Base-by-base conservation (phyloP, 1,140 invertebrate genomes). In the Drosophila mayri region DNA sequence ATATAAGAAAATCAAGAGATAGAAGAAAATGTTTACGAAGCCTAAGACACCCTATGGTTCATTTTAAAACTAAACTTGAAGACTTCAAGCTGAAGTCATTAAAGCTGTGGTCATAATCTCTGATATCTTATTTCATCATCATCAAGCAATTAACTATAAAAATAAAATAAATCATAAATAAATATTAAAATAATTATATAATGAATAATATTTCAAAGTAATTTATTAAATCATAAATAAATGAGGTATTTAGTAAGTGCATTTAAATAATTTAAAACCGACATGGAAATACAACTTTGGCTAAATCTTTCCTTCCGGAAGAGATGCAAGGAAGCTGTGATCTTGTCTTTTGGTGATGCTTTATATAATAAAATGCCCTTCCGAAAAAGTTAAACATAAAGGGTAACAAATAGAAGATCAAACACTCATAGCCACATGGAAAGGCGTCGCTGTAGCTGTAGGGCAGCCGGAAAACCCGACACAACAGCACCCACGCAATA, bases 381-480 rank as follows among this genome's bases (percentile, higher is more conserved):
- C 6, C 1, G 0, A 32, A 32, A 1, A 9, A 25, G 1, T 4
- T 20, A 28, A 3, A 50, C 5, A 11, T 11, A 18, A 9, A 54
- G 50, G 32, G 50, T 37, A 54, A 22, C 18, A 22, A 47, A 22
- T 9, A 1, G 12, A 20, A 28, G 12, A 12, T 4, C 3, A 14
- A n/a, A 22, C n/a, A 5, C n/a, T n/a, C n/a, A n/a, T n/a, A 9
- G 37, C 46, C 25, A 9, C 22, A 22, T 52, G 66, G 25, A 70
- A 70, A 70, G 44, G 47, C 37, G 20, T 28, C 12, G 20, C 25
- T 22, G 32, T 20, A 52, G 16, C 59, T n/a, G 46, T 28, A 46
- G 49, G 35, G 35, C 22, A 32, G 46, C 60, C 60, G 60, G 66
- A 67, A 70, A 70, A 70, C 44, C 66, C 62, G 38, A 61, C 65